Conservation (phyloP, 2,888 invertebrate genomes). For the Anoplius nigerrimus region DNA sequence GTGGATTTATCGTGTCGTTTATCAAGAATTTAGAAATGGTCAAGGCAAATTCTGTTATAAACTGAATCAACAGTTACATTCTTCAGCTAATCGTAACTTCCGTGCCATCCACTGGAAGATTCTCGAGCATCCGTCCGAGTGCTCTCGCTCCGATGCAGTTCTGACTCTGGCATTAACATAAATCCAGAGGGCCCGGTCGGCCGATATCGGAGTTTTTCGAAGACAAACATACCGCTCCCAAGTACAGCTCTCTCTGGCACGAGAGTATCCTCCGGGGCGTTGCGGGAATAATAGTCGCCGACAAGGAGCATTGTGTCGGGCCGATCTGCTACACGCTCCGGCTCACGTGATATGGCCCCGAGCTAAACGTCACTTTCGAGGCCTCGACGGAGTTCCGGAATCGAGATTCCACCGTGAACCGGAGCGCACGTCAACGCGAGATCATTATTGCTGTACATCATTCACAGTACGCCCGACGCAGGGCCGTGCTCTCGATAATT, state of each 20-base stretch:
- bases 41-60: no score
- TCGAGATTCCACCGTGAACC: slow-evolving; percentile 15
- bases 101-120: no score
- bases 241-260: neutral
- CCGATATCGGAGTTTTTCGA: neutral
- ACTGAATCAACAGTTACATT: no score
- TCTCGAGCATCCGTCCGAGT: no score
- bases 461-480: no score
- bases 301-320: slow-evolving; percentile 22
- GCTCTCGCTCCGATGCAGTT: no score
- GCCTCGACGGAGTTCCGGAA: slow-evolving; percentile 45
- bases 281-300: slow-evolving; percentile 16
- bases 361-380: slow-evolving; percentile 44
- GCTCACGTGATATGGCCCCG: slow-evolving; percentile 23
- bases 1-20: no score
- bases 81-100: no score
- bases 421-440: slow-evolving; percentile 16
- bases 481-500: no score
- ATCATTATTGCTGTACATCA: slow-evolving; percentile 20
- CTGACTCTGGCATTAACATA: neutral
- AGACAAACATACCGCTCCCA: neutral
- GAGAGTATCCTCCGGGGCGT: neutral
- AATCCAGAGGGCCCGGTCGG: neutral
- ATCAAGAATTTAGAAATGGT: no score
- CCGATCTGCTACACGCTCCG: slow-evolving; percentile 11